Conservation (phyloP, 2,113 vertebrate species). For the Lycaon pictus region DNA sequence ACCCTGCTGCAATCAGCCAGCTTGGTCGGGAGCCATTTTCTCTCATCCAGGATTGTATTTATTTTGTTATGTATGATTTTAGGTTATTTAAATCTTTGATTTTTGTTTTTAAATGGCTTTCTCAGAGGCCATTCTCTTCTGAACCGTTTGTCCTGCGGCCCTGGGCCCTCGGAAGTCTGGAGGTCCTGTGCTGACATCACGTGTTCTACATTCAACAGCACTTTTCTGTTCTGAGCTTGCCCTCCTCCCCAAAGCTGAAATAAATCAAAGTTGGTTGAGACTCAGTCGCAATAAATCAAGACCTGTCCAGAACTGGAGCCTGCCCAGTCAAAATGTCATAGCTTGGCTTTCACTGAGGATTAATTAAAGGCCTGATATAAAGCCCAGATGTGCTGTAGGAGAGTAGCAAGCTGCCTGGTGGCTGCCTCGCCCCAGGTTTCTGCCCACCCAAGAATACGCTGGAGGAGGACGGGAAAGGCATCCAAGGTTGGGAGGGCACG, state of each 20-base stretch:
- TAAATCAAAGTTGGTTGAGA: constrained; percentile 99
- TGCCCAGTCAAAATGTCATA: constrained; percentile 99
- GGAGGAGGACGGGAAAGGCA: constrained; percentile 85
- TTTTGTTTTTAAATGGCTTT: constrained; percentile 73
- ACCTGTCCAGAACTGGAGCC: constrained; percentile 98
- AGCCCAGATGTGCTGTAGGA: constrained; percentile 99
- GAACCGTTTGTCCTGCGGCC: constrained; percentile 82
- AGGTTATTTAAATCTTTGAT: constrained; percentile 37
- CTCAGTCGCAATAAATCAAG: constrained; percentile 99
- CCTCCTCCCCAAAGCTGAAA: constrained; percentile 93
- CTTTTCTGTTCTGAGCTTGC: constrained; percentile 90
- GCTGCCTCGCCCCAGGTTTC: constrained; percentile 87
- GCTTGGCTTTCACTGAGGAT: constrained; percentile 99
- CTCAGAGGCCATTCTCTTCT: constrained; percentile 79
- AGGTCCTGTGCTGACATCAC: constrained; percentile 87
- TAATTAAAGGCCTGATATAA: constrained; percentile 99
- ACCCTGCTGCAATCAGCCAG: constrained; percentile 86
- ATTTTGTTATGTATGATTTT: constrained; percentile 17
- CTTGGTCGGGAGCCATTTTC: constrained; percentile 71
- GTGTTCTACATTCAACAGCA: constrained; percentile 89
- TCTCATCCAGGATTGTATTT: background rate
- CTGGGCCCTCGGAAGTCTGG: constrained; percentile 83
- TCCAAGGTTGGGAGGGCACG: constrained; percentile 71
- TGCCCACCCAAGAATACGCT: constrained; percentile 92
- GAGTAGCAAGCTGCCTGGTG: constrained; percentile 90